These are phyloP conservation scores for Lindbergichthys nudifrons DNA, from an alignment of 2,797 vertebrate genomes.

Conservation along the genomic window DNA sequence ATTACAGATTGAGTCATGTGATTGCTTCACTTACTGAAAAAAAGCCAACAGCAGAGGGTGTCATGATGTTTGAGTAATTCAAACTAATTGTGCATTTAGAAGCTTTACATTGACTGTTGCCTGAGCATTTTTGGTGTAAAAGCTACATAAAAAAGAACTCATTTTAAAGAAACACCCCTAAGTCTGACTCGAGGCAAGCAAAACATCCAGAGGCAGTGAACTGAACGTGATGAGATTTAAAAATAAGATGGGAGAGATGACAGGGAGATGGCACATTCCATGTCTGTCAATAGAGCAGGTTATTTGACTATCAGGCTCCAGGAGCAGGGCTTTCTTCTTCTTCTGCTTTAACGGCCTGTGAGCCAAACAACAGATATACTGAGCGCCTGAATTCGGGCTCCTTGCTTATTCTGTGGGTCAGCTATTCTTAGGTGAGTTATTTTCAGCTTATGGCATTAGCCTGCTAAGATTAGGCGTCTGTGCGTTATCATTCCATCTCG, in stretches of 20 bases:
- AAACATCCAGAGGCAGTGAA: slow-evolving; percentile 39
- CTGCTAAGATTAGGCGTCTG: slow-evolving; percentile 98
- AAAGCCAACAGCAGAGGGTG: not conserved
- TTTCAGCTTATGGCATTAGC: slow-evolving; percentile 97
- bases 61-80: not conserved
- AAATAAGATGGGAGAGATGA: slow-evolving; percentile 48
- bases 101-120: not conserved
- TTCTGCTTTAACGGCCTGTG: slow-evolving; percentile 43
- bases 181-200: slow-evolving; percentile 33
- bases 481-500: slow-evolving; percentile 96
- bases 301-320: slow-evolving; percentile 52
- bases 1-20: slow-evolving; percentile 53
- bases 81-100: not conserved
- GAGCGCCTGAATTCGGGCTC: slow-evolving; percentile 74
- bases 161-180: not conserved
- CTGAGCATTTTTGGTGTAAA: not conserved
- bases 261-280: slow-evolving; percentile 64
- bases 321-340: slow-evolving; percentile 38
- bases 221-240: slow-evolving; percentile 57
- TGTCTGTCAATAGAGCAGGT: slow-evolving; percentile 64
- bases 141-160: not conserved
- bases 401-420: slow-evolving; percentile 96
- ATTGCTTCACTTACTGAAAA: slow-evolving; percentile 31
- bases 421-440: slow-evolving; percentile 99
- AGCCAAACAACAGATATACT: slow-evolving; percentile 76